Evolutionary conservation across 1,140 invertebrate species (phyloP), one percentile per base, ranked within the genome.

Genomic region (Pseudomyrmex sp.): DNA sequence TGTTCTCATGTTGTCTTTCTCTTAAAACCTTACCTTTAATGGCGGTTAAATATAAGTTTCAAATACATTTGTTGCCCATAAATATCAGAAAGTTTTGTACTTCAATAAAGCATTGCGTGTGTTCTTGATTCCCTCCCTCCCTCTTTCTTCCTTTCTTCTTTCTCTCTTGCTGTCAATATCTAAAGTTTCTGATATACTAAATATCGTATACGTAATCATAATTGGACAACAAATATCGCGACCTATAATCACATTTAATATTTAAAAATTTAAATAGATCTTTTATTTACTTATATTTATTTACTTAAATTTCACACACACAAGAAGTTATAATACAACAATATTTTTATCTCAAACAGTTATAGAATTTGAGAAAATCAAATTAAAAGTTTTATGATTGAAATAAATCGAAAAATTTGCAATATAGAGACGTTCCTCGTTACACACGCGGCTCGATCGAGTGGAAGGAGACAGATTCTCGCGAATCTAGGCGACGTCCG

Each of bases 21-120:
- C 83, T 74, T 23, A 23, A 65, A n/a, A 46, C 70, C 23, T 87
- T 20, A 58, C 82, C 83, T 87, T 85, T 87, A 76, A 83, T 68
- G 72, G 63, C 63, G 54, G 58, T 63, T 75, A 82, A 59, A 12
- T 65, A 44, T 35, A 76, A 61, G 35, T 59, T 80, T 26, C 50
- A 70, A 70, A 80, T 80, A 20, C 54, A 35, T 70, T 66, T 35
- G 48, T 77, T 59, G 54, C 12, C 63, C 0, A 18, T 15, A 20
- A 79, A 18, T 70, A 48, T 59, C 35, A 5, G 48, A 56, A 72
- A 54, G 10, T 13, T 46, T 77, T 3, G 23, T 5, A 5, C 26
- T 54, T 44, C 23, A 10, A 50, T 12, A 4, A 7, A 68, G 66
- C 54, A 13, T 26, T 62, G 44, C 15, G 5, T 12, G 46, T 12